Evolutionary conservation across 2,888 invertebrate species (phyloP).

Genomic region (Dorcus hopei): DNA sequence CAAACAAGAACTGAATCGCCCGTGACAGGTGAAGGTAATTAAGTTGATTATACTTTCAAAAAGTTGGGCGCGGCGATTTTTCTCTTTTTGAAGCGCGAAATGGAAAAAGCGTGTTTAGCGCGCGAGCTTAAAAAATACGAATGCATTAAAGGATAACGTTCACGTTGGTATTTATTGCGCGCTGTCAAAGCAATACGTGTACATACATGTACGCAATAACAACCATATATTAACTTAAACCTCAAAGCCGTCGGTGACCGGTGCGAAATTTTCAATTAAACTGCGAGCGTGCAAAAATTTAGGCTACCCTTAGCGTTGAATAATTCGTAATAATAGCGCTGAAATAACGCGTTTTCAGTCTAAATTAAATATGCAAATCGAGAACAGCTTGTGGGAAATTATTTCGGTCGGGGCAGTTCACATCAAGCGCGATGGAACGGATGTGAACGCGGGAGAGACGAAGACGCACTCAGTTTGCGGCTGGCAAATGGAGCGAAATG

Average conservation of each 20-base stretch:
- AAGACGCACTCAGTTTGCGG: neutral
- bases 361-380: conserved; percentile 27
- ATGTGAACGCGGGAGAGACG: neutral
- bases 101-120: no score
- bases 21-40: neutral
- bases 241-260: no score
- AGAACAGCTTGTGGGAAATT: conserved; percentile 20
- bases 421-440: neutral
- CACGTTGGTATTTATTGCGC: no score
- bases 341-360: conserved; percentile 3
- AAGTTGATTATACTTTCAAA: neutral
- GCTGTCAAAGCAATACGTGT: no score
- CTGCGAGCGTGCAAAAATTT: no score
- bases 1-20: neutral
- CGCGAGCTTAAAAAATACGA: no score
- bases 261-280: no score
- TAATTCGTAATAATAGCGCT: neutral
- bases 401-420: neutral
- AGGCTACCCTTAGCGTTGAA: neutral
- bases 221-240: no score
- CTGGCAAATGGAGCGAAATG: conserved; percentile 1
- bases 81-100: no score
- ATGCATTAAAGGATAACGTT: no score
- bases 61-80: no score
- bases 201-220: no score